Evolutionary conservation across 1,140 invertebrate species (phyloP).

Genomic region (Drosophila murphyi): DNA sequence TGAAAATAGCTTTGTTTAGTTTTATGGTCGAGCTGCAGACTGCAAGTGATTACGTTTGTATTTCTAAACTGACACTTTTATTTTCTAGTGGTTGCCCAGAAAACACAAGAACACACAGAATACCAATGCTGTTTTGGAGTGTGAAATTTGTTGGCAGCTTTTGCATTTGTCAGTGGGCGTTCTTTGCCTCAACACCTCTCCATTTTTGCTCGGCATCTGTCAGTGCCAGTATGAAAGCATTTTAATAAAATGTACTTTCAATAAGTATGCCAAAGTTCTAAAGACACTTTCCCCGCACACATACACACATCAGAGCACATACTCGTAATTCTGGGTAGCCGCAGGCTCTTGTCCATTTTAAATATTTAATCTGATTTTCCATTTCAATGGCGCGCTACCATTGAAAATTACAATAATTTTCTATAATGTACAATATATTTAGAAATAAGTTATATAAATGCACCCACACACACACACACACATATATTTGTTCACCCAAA

Average conservation of each 20-base stretch:
- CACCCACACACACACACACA: too few relatives aligned
- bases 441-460: not conserved
- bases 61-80: slow-evolving; percentile 70
- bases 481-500: not conserved
- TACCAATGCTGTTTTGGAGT: slow-evolving; percentile 21
- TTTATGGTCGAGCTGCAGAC: slow-evolving; percentile 39
- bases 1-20: slow-evolving; percentile 49
- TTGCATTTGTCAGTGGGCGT: slow-evolving; percentile 14
- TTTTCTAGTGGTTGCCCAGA: slow-evolving; percentile 62
- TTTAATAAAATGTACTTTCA: slow-evolving; percentile 79
- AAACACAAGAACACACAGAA: slow-evolving; percentile 10
- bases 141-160: slow-evolving; percentile 60
- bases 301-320: slow-evolving; percentile 15
- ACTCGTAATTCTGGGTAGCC: slow-evolving; percentile 55
- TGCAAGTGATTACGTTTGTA: slow-evolving; percentile 74
- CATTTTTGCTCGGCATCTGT: slow-evolving; percentile 27
- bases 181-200: not conserved
- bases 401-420: slow-evolving; percentile 54
- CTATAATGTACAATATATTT: slow-evolving; percentile 16
- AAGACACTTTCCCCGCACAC: slow-evolving; percentile 27
- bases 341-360: slow-evolving; percentile 68
- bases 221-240: slow-evolving; percentile 67
- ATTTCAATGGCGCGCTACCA: slow-evolving; percentile 52
- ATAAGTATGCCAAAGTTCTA: slow-evolving; percentile 71
- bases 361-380: slow-evolving; percentile 83